Percentiles rank a stretch among this genome's conserved stretches.
Conservation (phyloP, 2,113 vertebrate genomes). For the Rhabdornis inornatus region DNA sequence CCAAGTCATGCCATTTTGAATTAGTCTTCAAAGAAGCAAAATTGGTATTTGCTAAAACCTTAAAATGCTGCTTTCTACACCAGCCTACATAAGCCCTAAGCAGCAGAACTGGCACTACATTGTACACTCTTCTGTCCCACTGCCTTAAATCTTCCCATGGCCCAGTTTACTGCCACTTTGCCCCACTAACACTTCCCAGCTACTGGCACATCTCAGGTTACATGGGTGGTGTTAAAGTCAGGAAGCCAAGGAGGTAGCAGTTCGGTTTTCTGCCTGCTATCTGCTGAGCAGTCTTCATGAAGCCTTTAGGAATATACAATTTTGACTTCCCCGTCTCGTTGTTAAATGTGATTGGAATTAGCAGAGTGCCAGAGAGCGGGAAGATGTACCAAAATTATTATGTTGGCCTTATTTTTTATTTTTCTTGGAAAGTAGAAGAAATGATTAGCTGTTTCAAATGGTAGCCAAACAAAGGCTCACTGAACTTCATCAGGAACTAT, state of each 20-base stretch:
- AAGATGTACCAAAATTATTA: background rate
- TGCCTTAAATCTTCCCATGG: background rate
- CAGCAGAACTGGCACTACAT: background rate
- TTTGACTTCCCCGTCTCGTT: background rate
- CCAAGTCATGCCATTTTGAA: background rate
- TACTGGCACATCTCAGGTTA: background rate
- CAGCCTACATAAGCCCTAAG: background rate
- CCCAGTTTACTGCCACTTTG: background rate
- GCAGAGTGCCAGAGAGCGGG: background rate
- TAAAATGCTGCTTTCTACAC: background rate
- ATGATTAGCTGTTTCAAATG: background rate
- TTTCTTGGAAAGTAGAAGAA: background rate
- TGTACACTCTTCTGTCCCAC: background rate
- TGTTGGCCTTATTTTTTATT: background rate
- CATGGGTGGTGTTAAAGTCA: rapidly evolving
- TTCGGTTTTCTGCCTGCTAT: background rate
- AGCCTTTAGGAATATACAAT: background rate
- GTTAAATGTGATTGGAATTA: background rate
- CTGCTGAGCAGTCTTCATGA: rapidly evolving
- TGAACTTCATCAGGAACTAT: background rate
- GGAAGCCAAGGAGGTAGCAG: background rate
- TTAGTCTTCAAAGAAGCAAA: background rate
- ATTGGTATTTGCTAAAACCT: background rate
- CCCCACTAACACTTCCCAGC: background rate
- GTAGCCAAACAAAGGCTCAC: background rate